These are phyloP conservation scores for Tribolium madens DNA, from an alignment of 1,140 invertebrate genomes.

Conservation along the genomic window DNA sequence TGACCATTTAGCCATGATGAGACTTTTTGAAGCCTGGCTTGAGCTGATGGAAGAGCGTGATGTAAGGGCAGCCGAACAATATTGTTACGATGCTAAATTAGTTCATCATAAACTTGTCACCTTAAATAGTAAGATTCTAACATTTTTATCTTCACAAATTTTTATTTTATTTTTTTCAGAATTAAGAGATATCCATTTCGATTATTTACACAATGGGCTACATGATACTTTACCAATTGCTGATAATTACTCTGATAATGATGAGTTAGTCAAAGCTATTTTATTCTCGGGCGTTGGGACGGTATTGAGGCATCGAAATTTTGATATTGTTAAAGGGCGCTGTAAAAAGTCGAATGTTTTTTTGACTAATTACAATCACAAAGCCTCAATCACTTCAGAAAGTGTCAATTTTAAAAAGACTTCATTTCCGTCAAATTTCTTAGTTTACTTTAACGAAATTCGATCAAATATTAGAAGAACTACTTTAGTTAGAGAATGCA, in stretches of 20 bases:
- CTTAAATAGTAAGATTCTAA: constrained; percentile 59
- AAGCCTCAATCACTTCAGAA: constrained; percentile 60
- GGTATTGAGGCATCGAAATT: constrained; percentile 59
- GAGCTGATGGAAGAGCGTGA: constrained; percentile 54
- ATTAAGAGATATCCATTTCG: constrained; percentile 61
- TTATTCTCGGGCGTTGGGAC: constrained; percentile 62
- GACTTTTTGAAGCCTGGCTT: constrained; percentile 61
- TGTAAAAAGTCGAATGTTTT: constrained; percentile 60
- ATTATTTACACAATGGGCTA: constrained; percentile 61
- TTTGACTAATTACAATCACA: constrained; percentile 62
- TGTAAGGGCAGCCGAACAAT: constrained; percentile 42
- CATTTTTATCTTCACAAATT: constrained; percentile 4
- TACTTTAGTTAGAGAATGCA: constrained; percentile 62
- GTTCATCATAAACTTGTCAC: constrained; percentile 58
- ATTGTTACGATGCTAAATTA: constrained; percentile 57
- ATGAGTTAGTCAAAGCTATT: constrained; percentile 63
- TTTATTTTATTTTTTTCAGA: constrained; percentile 55
- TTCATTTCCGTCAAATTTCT: constrained; percentile 57
- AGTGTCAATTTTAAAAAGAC: constrained; percentile 62
- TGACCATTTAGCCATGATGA: constrained; percentile 63
- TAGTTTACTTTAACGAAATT: constrained; percentile 64
- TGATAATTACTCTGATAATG: constrained; percentile 62
- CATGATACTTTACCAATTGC: constrained; percentile 55
- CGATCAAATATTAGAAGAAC: constrained; percentile 62
- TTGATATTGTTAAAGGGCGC: constrained; percentile 60